Evolutionary conservation across 2,888 invertebrate species (phyloP), one percentile per base, ranked within the genome.

Genomic region (Dendrolimus pini): DNA sequence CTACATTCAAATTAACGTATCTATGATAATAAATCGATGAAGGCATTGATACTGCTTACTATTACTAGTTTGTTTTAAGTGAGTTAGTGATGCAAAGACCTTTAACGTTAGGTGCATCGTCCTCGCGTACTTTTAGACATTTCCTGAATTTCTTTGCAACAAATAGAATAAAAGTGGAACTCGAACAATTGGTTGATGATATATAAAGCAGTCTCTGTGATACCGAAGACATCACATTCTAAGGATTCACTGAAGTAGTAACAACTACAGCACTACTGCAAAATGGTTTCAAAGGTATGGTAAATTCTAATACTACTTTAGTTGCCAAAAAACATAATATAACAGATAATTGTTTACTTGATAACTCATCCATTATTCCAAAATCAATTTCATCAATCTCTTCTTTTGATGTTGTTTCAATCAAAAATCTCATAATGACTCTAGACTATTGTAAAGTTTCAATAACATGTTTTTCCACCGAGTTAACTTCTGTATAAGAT

Each of bases 251-350:
- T 73, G 74, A 77, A 82, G 81, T 80, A 85, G 82, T 83, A 82
- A 82, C 82, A 81, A 69, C 78, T 71, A 67, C 62, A 63, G 60
- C 53, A 60, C 53, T 58, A 56, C 60, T 61, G 64, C 74, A 88
- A 84, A 76, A 88, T 85, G 85, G 73, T 83, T 78, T 81, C 78
- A 78, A 89, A 89, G 89, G 89, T 88, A 84, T 30, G 3, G 30
- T 30, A 30, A 30, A 30, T 30, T 30, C 6, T 30, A 30, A 30
- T 30, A 3, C 3, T 30, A 30, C 6, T 30, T 30, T 6, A 30
- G 30, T 30, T 30, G 30, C 6, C 30, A 30, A 30, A 30, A 30
- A 30, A 30, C 30, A 30, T 30, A 3, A 30, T 6, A 30, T 30
- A 30, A 30, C 30, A 30, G 30, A 30, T 30, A 30, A 30, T 30